A percentile compares a stretch with the other conserved stretches of the same genome.
phyloP scores from a whole-genome alignment of 2,113 vertebrate genomes.

The Pardalotus punctatus region DNA sequence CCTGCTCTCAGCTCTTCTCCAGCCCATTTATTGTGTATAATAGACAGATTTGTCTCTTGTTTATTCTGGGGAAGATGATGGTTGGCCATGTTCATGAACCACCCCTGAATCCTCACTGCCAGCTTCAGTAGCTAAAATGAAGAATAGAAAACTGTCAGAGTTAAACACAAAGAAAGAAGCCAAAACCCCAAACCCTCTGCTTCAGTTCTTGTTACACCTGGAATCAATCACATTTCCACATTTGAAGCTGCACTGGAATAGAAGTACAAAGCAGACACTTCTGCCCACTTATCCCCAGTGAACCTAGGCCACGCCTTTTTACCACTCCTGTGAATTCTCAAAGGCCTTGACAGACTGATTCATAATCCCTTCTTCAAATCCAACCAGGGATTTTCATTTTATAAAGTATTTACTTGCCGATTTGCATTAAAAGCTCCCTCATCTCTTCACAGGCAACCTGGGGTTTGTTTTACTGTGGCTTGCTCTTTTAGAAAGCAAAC shows the following conservation, averaged over 20 bases:
- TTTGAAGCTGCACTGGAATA: not conserved
- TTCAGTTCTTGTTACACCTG: not conserved
- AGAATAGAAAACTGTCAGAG: not conserved
- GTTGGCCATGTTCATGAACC: not conserved
- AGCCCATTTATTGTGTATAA: not conserved
- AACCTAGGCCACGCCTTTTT: not conserved
- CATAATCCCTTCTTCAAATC: not conserved
- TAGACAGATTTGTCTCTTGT: not conserved
- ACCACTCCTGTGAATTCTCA: not conserved
- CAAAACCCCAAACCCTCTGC: not conserved
- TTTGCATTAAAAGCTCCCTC: not conserved
- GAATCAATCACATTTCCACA: not conserved
- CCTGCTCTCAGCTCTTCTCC: conserved; percentile 12
- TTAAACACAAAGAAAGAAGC: not conserved
- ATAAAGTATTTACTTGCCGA: not conserved
- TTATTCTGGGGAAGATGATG: conserved; percentile 44
- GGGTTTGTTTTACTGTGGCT: not conserved
- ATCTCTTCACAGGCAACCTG: not conserved
- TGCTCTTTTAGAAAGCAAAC: not conserved
- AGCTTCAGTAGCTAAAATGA: conserved; percentile 39
- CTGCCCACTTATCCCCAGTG: not conserved
- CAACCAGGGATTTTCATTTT: not conserved
- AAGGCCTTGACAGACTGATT: not conserved
- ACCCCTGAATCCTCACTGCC: conserved; percentile 30
- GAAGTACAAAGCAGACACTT: not conserved